Conservation (phyloP, 2,888 invertebrate genomes). For the Polia nebulosa region DNA sequence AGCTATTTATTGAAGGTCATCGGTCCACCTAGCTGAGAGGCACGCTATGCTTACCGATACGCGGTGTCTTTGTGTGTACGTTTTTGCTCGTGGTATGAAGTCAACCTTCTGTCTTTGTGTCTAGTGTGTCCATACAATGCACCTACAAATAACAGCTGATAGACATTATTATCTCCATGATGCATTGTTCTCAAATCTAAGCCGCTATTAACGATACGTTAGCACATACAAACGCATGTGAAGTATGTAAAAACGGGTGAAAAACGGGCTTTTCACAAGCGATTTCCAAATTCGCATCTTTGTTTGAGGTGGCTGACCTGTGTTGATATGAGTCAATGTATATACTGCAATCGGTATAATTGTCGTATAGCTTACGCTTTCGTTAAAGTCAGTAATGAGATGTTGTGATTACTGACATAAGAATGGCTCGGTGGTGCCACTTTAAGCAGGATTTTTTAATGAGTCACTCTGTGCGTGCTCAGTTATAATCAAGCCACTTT, state of each 20-base stretch:
- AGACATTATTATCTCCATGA: conserved; percentile 54
- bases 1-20: neutral
- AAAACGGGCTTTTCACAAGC: conserved; percentile 61
- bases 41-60: neutral
- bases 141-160: conserved; percentile 54
- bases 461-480: neutral
- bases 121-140: conserved; percentile 35
- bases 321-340: conserved; percentile 46
- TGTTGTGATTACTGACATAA: conserved; percentile 22
- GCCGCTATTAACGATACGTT: conserved; percentile 71
- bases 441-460: conserved; percentile 9
- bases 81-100: neutral
- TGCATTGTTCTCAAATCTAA: conserved; percentile 73
- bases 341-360: conserved; percentile 51
- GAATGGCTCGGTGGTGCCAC: conserved; percentile 25
- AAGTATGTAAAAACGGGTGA: conserved; percentile 49
- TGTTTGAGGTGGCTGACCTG: conserved; percentile 55
- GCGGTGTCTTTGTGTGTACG: neutral
- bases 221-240: conserved; percentile 56
- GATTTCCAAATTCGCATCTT: conserved; percentile 70
- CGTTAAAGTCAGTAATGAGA: conserved; percentile 31
- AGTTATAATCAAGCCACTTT: conserved; percentile 1
- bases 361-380: conserved; percentile 46
- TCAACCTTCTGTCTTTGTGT: conserved; percentile 1
- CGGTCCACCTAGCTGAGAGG: neutral